Evolutionary conservation across 2,888 invertebrate genomes (phyloP).

Genomic region (Scaeva pyrastri): DNA sequence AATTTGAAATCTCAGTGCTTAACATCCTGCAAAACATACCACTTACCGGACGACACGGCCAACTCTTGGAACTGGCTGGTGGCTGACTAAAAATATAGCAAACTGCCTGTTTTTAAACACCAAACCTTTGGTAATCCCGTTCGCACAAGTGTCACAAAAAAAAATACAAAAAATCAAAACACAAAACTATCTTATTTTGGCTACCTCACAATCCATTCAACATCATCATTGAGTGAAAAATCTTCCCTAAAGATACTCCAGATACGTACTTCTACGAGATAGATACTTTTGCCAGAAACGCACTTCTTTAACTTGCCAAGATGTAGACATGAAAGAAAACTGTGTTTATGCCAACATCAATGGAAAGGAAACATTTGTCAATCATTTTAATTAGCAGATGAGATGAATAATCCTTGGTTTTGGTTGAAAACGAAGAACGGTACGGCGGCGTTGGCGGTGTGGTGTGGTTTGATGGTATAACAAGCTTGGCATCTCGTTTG

Average conservation of each 20-base stretch:
- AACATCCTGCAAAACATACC: slow-evolving; percentile 61
- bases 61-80: too few species aligned
- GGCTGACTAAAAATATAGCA: slow-evolving; percentile 56
- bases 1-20: slow-evolving; percentile 34
- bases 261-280: background rate
- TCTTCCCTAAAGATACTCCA: background rate
- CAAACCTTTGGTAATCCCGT: slow-evolving; percentile 23
- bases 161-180: too few species aligned
- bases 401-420: slow-evolving; percentile 62
- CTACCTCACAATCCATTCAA: background rate
- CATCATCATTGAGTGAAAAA: background rate
- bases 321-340: slow-evolving; percentile 74
- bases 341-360: slow-evolving; percentile 76
- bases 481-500: slow-evolving; percentile 41
- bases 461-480: slow-evolving; percentile 51
- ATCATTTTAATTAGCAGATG: slow-evolving; percentile 77
- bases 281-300: slow-evolving; percentile 22
- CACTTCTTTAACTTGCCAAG: slow-evolving; percentile 37
- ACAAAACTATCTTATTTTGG: background rate
- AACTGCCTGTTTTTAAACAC: slow-evolving; percentile 24
- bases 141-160: slow-evolving; percentile 44
- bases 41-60: slow-evolving; percentile 1
- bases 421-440: background rate
- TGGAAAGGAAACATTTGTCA: slow-evolving; percentile 77
- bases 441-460: too few species aligned